Conservation (phyloP, 2,797 vertebrate species). For the Phrynocephalus forsythii region DNA sequence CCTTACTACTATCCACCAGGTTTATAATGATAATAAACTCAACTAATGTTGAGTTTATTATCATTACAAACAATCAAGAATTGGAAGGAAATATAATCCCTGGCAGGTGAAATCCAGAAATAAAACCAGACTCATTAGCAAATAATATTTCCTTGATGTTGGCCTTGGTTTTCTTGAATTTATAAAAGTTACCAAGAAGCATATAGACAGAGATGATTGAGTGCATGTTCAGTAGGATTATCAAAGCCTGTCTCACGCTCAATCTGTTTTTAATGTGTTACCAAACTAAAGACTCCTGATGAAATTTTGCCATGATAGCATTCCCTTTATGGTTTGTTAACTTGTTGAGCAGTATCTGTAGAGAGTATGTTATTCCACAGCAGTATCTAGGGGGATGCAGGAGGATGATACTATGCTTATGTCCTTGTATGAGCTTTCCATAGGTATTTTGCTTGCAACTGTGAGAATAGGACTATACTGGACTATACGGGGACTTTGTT, state of each 20-base stretch:
- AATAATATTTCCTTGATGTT: not conserved
- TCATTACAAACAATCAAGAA: not conserved
- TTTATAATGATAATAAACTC: not conserved
- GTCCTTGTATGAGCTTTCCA: not conserved
- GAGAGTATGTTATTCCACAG: not conserved
- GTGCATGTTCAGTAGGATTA: too few relatives aligned
- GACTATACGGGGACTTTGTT: not conserved
- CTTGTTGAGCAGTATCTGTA: not conserved
- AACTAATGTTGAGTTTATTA: not conserved
- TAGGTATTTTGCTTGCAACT: not conserved
- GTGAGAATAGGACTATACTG: not conserved
- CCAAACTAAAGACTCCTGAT: not conserved
- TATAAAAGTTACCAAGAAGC: not conserved
- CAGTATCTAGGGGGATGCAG: not conserved
- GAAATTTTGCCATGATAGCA: not conserved
- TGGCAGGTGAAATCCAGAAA: not conserved
- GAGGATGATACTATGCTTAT: not conserved
- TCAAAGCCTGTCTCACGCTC: too few relatives aligned
- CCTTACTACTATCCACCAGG: not conserved
- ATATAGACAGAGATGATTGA: not conserved
- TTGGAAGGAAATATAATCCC: not conserved
- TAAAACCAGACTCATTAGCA: not conserved
- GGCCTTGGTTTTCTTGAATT: not conserved
- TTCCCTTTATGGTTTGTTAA: not conserved
- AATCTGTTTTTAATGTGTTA: not conserved